Evolutionary conservation across 2,113 vertebrate genomes (phyloP).

Genomic region (Gulo gulo): DNA sequence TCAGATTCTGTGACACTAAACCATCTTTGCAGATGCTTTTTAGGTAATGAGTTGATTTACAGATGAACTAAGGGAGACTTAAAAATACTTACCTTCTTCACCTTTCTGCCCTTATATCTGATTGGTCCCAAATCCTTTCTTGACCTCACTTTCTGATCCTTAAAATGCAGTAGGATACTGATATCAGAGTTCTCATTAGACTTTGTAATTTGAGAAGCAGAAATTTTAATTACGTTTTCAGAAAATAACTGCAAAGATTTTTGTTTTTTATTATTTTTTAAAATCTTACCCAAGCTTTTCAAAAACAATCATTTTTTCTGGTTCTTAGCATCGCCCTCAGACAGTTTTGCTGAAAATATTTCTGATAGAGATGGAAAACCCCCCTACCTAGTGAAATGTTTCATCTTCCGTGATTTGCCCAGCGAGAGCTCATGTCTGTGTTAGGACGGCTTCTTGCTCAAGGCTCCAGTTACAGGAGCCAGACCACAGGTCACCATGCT

Average conservation of each 20-base stretch:
- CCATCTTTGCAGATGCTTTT: neutral
- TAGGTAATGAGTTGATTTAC: neutral
- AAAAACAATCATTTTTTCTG: slow-evolving; percentile 10
- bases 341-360: slow-evolving; percentile 4
- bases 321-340: neutral
- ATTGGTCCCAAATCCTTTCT: slow-evolving; percentile 21
- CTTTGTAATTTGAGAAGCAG: slow-evolving; percentile 45
- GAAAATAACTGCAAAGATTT: neutral
- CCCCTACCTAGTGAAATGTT: neutral
- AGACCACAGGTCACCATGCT: neutral
- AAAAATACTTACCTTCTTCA: slow-evolving; percentile 1
- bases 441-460: neutral
- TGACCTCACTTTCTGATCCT: slow-evolving; percentile 8
- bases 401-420: neutral
- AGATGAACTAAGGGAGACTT: neutral
- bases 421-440: neutral
- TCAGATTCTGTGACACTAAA: neutral
- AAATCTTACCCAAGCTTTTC: slow-evolving; percentile 1
- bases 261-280: neutral
- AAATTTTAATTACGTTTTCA: slow-evolving; percentile 35
- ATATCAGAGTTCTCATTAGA: slow-evolving; percentile 30
- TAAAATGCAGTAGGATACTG: neutral
- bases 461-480: neutral
- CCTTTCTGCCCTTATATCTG: neutral
- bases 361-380: neutral